Evolutionary conservation across 2,888 invertebrate genomes (phyloP), one percentile per base, ranked within the genome.

Genomic region (Holacanthella duospinosa): DNA sequence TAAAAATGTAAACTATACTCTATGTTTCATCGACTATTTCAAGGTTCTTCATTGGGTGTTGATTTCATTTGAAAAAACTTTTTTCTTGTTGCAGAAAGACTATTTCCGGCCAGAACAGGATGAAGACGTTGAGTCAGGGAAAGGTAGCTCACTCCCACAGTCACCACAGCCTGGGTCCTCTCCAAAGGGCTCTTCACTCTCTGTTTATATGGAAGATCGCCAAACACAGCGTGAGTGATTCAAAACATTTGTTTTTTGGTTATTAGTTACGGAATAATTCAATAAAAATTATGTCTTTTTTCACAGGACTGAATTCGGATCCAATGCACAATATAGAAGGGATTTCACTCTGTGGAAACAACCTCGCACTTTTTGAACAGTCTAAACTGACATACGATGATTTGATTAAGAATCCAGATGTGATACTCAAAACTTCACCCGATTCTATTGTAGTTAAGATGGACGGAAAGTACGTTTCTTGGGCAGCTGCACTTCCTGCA

Each of bases 61-160:
- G 36, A 36, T 36, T 36, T 36, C 16, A 36, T 9, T 36, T n/a
- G n/a, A n/a, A n/a, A n/a, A n/a, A n/a, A n/a, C n/a, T n/a, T 16
- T 28, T 12, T 24, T 43, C 27, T 53, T 54, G 59, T 57, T 56
- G 24, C 44, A 48, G 28, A 60, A 59, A 12, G 29, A 61, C 21
- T 59, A 56, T 21, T 61, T 64, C 63, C 62, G 60, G 43, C 58
- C 48, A 53, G 70, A 72, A 3, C 76, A 87, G 67, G 93, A 94
- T 73, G 92, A 92, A 77, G 96, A 96, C 80, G 87, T 88, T 71
- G 95, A 96, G 79, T 94, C 94, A 66, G 96, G 96, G 68, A 93
- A 93, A 78, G 96, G 96, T 53, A 90, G 93, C 44, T 95, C 95
- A 60, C 80, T 96, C 73, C 92, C 95, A 9, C 93, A 94, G 77